Evolutionary conservation across 1,140 invertebrate genomes (phyloP).

Genomic region (Pogonomyrmex californicus): DNA sequence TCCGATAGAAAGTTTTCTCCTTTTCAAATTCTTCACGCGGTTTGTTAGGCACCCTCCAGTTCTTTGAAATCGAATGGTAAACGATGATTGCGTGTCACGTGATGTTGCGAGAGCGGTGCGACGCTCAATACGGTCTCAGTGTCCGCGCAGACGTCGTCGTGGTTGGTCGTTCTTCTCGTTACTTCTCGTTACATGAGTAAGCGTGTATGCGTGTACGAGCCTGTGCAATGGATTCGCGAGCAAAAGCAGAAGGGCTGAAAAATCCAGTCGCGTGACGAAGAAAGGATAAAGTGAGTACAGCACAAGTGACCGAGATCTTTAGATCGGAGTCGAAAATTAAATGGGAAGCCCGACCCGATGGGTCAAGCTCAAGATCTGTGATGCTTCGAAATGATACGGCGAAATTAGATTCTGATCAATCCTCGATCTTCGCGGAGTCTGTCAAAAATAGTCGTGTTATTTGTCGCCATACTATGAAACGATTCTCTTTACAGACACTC

Average conservation of each 20-base stretch:
- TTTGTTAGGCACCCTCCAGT: neutral
- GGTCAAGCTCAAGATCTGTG: constrained; percentile 1
- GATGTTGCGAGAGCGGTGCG: constrained; percentile 8
- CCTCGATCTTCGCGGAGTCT: neutral
- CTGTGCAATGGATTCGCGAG: neutral
- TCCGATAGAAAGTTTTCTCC: neutral
- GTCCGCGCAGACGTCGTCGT: constrained; percentile 47
- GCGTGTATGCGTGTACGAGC: neutral
- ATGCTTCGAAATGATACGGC: neutral
- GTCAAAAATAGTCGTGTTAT: constrained; percentile 34
- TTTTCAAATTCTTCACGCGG: neutral
- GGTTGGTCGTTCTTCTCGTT: neutral
- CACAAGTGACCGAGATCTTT: neutral
- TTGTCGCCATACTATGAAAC: neutral
- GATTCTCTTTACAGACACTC: neutral
- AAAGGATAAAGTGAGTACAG: neutral
- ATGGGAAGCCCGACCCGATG: neutral
- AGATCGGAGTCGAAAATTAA: neutral
- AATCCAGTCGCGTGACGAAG: neutral
- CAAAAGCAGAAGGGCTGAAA: constrained; percentile 3
- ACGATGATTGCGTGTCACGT: neutral
- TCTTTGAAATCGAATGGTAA: neutral
- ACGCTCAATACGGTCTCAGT: constrained; percentile 44
- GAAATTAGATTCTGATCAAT: neutral
- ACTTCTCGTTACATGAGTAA: neutral